phyloP scores from a whole-genome alignment of 2,888 invertebrate genomes.

The Subacronicta megacephala region DNA sequence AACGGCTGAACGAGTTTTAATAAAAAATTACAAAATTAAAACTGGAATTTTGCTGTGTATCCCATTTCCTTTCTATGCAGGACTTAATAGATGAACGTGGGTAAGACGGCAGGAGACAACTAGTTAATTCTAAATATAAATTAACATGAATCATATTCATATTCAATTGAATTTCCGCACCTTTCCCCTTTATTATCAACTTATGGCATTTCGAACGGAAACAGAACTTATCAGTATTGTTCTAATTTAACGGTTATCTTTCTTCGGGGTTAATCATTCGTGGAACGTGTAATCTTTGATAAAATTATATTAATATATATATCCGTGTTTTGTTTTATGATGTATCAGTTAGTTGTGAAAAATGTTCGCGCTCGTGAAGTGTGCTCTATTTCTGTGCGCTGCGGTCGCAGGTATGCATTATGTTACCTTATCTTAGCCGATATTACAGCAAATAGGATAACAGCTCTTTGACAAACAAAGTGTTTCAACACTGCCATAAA shows the following conservation, averaged over 20 bases:
- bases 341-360: constrained; percentile 54
- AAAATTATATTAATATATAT: constrained; percentile 73
- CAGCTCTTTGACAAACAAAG: too few species aligned
- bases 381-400: constrained; percentile 70
- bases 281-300: constrained; percentile 63
- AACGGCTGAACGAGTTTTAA: too few species aligned
- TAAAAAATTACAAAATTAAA: too few species aligned
- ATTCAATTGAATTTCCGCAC: background rate
- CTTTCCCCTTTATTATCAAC: constrained; percentile 1
- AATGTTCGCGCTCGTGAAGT: constrained; percentile 73
- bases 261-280: constrained; percentile 53
- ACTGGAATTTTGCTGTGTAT: too few species aligned
- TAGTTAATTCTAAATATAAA: too few species aligned
- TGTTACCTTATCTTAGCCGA: background rate
- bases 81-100: too few species aligned
- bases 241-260: constrained; percentile 49
- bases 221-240: constrained; percentile 49
- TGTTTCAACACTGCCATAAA: too few species aligned
- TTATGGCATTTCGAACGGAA: constrained; percentile 15
- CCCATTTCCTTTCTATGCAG: too few species aligned
- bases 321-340: constrained; percentile 34
- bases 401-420: constrained; percentile 73
- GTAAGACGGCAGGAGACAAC: too few species aligned
- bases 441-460: background rate
- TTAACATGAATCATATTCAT: too few species aligned